phyloP scores from a whole-genome alignment of 2,113 vertebrate genomes.

The Cepphus grylle region DNA sequence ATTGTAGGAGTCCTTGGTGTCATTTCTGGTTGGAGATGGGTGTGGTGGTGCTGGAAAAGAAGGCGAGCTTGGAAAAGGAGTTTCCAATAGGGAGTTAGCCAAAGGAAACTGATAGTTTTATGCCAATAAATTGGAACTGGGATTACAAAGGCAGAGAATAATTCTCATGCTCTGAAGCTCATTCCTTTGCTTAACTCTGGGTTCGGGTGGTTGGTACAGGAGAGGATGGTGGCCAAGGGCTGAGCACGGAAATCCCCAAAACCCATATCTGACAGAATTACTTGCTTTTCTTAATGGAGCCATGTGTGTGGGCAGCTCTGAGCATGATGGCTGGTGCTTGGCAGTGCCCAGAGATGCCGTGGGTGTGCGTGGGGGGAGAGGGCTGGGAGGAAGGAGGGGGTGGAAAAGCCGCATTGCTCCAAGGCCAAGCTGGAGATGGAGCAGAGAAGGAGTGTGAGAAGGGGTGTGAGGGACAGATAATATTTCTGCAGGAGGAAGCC shows the following conservation, averaged over 20 bases:
- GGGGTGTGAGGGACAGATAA: neutral
- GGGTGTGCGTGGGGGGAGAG: neutral
- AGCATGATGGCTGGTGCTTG: neutral
- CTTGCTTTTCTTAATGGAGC: neutral
- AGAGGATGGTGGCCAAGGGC: neutral
- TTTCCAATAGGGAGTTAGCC: neutral
- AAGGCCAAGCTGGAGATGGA: neutral
- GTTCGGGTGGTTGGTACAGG: neutral
- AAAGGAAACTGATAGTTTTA: neutral
- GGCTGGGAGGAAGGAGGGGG: neutral
- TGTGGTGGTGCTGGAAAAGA: conserved; percentile 31
- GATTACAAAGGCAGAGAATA: neutral
- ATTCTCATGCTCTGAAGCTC: neutral
- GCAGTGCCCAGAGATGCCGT: neutral
- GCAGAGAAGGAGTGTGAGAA: neutral
- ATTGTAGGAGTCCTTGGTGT: neutral
- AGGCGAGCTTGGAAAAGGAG: neutral
- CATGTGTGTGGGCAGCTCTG: neutral
- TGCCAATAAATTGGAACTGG: neutral
- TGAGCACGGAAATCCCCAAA: neutral
- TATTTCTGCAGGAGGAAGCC: neutral
- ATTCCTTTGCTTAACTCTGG: neutral
- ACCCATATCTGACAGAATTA: neutral
- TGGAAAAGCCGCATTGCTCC: neutral
- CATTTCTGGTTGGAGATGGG: conserved; percentile 8